phyloP scores from a whole-genome alignment of 1,140 invertebrate species.

The Drosophila pallidifrons region DNA sequence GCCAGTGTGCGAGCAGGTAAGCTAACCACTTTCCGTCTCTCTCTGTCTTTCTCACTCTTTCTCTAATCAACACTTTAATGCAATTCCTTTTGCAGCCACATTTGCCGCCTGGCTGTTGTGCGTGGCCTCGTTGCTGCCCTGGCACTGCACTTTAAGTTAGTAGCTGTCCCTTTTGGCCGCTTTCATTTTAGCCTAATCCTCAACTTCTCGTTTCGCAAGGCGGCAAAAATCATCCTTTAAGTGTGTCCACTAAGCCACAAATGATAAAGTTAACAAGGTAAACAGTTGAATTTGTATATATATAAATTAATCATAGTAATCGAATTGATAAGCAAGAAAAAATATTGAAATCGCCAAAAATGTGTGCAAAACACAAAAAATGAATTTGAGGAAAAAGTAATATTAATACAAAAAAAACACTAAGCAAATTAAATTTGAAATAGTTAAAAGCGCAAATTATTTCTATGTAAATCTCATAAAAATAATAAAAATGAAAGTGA shows the following conservation, averaged over 20 bases:
- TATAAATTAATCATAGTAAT: conserved; percentile 20
- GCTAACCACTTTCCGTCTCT: background rate
- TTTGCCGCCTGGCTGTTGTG: conserved; percentile 60
- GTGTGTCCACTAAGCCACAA: conserved; percentile 35
- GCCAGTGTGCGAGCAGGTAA: conserved; percentile 60
- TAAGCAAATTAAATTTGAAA: conserved; percentile 39
- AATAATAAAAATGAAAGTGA: conserved; percentile 4
- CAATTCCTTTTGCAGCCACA: conserved; percentile 32
- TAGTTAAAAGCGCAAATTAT: conserved; percentile 16
- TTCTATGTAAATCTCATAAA: conserved; percentile 32
- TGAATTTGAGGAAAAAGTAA: conserved; percentile 14
- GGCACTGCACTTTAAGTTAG: conserved; percentile 70
- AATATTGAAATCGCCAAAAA: conserved; percentile 24
- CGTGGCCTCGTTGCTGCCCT: conserved; percentile 57
- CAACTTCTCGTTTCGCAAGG: conserved; percentile 11
- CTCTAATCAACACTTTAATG: background rate
- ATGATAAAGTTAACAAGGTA: conserved; percentile 68
- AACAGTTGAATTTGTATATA: conserved; percentile 78
- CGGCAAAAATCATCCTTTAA: conserved; percentile 25
- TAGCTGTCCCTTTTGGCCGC: conserved; percentile 55
- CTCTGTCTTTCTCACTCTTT: background rate
- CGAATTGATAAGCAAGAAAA: conserved; percentile 48
- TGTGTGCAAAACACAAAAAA: conserved; percentile 50
- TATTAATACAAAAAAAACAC: background rate
- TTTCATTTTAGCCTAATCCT: conserved; percentile 60